phyloP scores from a whole-genome alignment of 2,888 invertebrate species.

The Conistra vaccinii region DNA sequence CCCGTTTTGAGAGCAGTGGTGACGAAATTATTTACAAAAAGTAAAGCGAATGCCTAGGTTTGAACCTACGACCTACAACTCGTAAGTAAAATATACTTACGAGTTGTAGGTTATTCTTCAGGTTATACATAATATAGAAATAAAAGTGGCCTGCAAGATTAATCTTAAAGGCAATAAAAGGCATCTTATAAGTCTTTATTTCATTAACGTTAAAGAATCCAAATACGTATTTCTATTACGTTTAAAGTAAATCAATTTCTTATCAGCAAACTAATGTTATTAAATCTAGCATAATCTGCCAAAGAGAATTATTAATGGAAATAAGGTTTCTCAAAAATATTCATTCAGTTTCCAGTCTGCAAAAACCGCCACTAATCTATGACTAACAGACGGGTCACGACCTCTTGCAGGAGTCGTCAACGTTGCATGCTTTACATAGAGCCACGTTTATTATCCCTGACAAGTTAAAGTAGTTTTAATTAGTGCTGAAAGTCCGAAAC shows the following conservation, averaged over 20 bases:
- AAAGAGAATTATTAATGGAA: neutral
- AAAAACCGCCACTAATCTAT: neutral
- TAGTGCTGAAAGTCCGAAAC: too few species aligned
- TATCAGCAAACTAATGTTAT: slow-evolving; percentile 16
- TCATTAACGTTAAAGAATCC: slow-evolving; percentile 10
- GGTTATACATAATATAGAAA: neutral
- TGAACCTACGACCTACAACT: too few species aligned
- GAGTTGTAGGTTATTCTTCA: too few species aligned
- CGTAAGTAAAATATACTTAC: too few species aligned
- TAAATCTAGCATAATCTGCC: neutral
- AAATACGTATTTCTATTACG: neutral
- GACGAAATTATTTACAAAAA: too few species aligned
- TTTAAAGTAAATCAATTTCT: slow-evolving; percentile 10
- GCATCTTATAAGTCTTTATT: slow-evolving; percentile 16
- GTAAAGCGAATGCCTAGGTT: too few species aligned
- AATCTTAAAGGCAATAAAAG: neutral
- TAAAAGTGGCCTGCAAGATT: neutral
- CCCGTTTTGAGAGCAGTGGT: too few species aligned
- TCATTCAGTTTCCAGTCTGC: neutral
- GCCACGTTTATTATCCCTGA: neutral
- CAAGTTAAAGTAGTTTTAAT: slow-evolving; percentile 14
- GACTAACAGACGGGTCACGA: slow-evolving; percentile 36
- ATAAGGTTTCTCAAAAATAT: slow-evolving; percentile 1
- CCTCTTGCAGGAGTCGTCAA: slow-evolving; percentile 21
- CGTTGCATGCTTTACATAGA: slow-evolving; percentile 5